A percentile compares a stretch with the other conserved stretches of the same genome.
phyloP scores from a whole-genome alignment of 2,113 vertebrate species.

The Miniopterus natalensis region DNA sequence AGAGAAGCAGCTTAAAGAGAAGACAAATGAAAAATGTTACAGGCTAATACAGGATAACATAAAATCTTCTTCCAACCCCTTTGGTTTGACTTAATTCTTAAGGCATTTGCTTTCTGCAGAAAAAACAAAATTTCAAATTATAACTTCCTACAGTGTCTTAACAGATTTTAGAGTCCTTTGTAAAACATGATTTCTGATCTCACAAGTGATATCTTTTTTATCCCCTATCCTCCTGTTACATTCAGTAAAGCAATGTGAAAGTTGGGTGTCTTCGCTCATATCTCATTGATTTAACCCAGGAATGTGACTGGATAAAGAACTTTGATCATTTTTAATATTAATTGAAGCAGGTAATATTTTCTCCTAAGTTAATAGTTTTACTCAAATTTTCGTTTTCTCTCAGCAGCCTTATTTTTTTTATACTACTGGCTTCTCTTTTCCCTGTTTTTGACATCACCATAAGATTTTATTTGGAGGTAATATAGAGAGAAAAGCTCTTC shows the following conservation, averaged over 20 bases:
- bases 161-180: not conserved
- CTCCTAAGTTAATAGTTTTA: conserved; percentile 1
- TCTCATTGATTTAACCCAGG: not conserved
- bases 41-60: not conserved
- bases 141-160: not conserved
- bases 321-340: conserved; percentile 29
- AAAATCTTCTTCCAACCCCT: not conserved
- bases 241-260: conserved; percentile 36
- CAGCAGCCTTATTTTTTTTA: not conserved
- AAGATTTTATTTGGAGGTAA: conserved; percentile 52
- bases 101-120: conserved; percentile 15
- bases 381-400: conserved; percentile 28
- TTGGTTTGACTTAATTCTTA: not conserved
- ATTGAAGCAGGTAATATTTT: conserved; percentile 22
- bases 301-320: not conserved
- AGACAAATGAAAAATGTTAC: conserved; percentile 58
- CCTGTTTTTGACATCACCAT: not conserved
- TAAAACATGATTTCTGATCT: not conserved
- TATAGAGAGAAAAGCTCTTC: conserved; percentile 45
- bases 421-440: not conserved
- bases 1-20: conserved; percentile 28
- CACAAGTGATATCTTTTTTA: not conserved
- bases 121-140: not conserved
- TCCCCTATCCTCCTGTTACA: not conserved
- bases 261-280: not conserved